phyloP scores from a whole-genome alignment of 2,888 invertebrate species.

The Andrena bicolor region DNA sequence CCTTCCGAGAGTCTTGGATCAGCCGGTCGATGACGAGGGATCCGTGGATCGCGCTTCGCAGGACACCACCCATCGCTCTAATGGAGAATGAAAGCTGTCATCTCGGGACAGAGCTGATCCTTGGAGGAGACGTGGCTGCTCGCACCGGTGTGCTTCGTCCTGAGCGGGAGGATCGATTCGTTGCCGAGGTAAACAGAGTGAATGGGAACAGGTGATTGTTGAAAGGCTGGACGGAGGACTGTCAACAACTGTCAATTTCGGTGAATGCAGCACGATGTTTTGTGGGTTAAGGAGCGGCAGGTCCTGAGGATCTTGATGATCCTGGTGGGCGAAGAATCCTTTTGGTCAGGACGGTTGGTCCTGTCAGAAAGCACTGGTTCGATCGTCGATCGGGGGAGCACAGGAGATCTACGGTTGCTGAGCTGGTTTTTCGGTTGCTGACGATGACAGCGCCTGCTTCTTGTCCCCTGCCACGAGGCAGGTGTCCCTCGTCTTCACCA shows the following conservation, averaged over 20 bases:
- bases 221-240: background rate
- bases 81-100: conserved; percentile 36
- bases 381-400: conserved; percentile 60
- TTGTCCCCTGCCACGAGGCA: too few species aligned
- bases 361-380: conserved; percentile 23
- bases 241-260: conserved; percentile 21
- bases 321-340: too few species aligned
- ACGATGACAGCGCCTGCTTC: background rate
- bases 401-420: conserved; percentile 32
- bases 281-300: too few species aligned
- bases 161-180: conserved; percentile 19
- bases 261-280: background rate
- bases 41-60: conserved; percentile 29
- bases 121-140: background rate
- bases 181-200: conserved; percentile 28
- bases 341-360: background rate
- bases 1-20: background rate
- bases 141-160: conserved; percentile 13
- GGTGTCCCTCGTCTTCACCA: background rate
- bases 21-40: conserved; percentile 20
- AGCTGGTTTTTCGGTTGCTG: background rate
- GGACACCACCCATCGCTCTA: conserved; percentile 51
- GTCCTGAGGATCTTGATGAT: background rate
- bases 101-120: conserved; percentile 14
- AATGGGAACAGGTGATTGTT: conserved; percentile 34